Evolutionary conservation across 2,113 vertebrate genomes (phyloP).

Genomic region (Abramis brama): DNA sequence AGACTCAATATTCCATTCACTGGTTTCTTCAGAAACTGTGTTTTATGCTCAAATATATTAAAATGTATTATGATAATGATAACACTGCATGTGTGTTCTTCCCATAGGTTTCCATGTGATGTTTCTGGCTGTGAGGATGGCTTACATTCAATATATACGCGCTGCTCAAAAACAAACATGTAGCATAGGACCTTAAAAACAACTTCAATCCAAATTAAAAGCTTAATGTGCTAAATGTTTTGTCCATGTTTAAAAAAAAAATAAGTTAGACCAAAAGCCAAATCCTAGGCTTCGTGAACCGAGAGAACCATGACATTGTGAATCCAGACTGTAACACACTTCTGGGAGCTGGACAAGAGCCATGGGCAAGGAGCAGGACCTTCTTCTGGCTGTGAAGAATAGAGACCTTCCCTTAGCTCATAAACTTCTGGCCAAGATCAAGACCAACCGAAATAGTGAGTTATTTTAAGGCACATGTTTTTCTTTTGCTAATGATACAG

Average conservation of each 20-base stretch:
- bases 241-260: background rate
- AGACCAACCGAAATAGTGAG: slow-evolving; percentile 78
- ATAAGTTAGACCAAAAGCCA: background rate
- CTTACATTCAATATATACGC: background rate
- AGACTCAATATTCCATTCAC: background rate
- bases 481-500: background rate
- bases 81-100: background rate
- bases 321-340: slow-evolving; percentile 17
- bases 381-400: slow-evolving; percentile 76
- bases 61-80: background rate
- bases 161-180: background rate
- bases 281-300: slow-evolving; percentile 22
- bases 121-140: slow-evolving; percentile 24
- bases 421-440: slow-evolving; percentile 77
- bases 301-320: slow-evolving; percentile 18
- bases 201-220: background rate
- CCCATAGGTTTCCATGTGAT: slow-evolving; percentile 17
- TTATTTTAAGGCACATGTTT: slow-evolving; percentile 30
- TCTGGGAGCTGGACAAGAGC: slow-evolving; percentile 42
- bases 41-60: background rate
- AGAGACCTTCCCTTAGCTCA: slow-evolving; percentile 74
- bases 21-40: background rate
- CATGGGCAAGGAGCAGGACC: slow-evolving; percentile 79
- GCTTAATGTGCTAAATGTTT: background rate
- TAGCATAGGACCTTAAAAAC: background rate